A percentile compares a stretch with the other conserved stretches of the same genome.
Evolutionary conservation across 1,140 invertebrate genomes (phyloP).

Genomic region (Megalonaias nervosa): DNA sequence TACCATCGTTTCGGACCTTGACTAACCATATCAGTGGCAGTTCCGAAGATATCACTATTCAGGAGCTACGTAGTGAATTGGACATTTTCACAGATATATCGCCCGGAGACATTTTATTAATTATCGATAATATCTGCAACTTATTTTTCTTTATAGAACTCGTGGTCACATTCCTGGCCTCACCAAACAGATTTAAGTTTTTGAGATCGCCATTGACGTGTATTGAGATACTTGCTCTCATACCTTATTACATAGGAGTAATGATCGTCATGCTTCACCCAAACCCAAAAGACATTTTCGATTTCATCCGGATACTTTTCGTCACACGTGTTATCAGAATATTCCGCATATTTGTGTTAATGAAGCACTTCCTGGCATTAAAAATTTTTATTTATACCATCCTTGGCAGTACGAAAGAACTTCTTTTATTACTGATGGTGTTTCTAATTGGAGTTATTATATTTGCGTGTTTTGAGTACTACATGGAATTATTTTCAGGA

Average conservation of each 20-base stretch:
- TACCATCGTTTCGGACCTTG: slow-evolving; percentile 29
- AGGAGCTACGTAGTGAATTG: slow-evolving; percentile 34
- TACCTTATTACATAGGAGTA: slow-evolving; percentile 55
- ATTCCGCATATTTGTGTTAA: slow-evolving; percentile 53
- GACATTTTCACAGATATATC: slow-evolving; percentile 33
- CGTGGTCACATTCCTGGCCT: slow-evolving; percentile 59
- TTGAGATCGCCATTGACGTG: slow-evolving; percentile 44
- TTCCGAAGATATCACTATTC: slow-evolving; percentile 11
- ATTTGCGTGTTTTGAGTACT: slow-evolving; percentile 58
- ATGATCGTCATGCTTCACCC: slow-evolving; percentile 67
- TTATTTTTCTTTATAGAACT: slow-evolving; percentile 43
- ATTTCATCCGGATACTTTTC: slow-evolving; percentile 42
- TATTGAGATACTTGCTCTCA: slow-evolving; percentile 48
- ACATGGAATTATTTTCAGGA: slow-evolving; percentile 51
- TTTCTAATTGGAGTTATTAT: slow-evolving; percentile 53
- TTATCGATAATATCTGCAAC: slow-evolving; percentile 43
- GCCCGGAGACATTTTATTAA: slow-evolving; percentile 27
- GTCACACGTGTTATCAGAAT: slow-evolving; percentile 50
- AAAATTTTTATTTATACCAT: slow-evolving; percentile 58
- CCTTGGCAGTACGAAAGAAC: slow-evolving; percentile 52
- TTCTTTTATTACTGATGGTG: slow-evolving; percentile 52
- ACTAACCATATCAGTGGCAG: slow-evolving; percentile 19
- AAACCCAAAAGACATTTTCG: slow-evolving; percentile 43
- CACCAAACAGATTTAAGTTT: slow-evolving; percentile 68
- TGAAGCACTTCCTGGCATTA: slow-evolving; percentile 56